phyloP scores from a whole-genome alignment of 2,113 vertebrate species.

The Mastomys natalensis region DNA sequence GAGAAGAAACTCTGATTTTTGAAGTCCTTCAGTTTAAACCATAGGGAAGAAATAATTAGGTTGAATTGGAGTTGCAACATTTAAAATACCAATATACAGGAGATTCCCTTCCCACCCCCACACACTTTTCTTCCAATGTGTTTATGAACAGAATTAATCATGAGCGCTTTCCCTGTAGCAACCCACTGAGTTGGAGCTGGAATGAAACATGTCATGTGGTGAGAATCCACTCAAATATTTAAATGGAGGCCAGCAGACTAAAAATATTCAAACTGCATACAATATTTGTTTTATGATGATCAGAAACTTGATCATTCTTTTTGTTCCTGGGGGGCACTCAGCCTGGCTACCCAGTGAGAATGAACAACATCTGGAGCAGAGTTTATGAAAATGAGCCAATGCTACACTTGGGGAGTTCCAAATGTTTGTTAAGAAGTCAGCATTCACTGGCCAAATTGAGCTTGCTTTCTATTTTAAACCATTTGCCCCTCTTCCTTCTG shows the following conservation, averaged over 20 bases:
- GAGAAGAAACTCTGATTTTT: conserved; percentile 58
- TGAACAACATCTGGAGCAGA: background rate
- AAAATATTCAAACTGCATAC: conserved; percentile 54
- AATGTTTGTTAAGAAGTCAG: conserved; percentile 45
- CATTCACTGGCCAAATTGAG: background rate
- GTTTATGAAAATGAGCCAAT: conserved; percentile 44
- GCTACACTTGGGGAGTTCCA: background rate
- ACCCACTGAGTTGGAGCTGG: conserved; percentile 52
- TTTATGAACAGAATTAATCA: conserved; percentile 77
- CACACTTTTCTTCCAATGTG: background rate
- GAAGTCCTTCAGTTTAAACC: conserved; percentile 68
- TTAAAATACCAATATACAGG: conserved; percentile 64
- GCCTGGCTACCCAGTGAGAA: conserved; percentile 9
- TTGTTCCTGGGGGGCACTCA: background rate
- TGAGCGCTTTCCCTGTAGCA: conserved; percentile 60
- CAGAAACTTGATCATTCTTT: background rate
- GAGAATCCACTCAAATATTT: conserved; percentile 64
- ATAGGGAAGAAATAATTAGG: conserved; percentile 73
- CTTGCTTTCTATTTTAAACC: conserved; percentile 74
- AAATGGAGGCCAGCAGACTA: conserved; percentile 41
- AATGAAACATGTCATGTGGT: conserved; percentile 56
- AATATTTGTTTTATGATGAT: conserved; percentile 37
- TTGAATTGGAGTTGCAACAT: conserved; percentile 56
- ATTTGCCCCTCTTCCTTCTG: conserved; percentile 32
- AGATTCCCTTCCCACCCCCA: background rate